Conservation (phyloP, 2,888 invertebrate genomes). For the Xanthostigma xanthostigma region DNA sequence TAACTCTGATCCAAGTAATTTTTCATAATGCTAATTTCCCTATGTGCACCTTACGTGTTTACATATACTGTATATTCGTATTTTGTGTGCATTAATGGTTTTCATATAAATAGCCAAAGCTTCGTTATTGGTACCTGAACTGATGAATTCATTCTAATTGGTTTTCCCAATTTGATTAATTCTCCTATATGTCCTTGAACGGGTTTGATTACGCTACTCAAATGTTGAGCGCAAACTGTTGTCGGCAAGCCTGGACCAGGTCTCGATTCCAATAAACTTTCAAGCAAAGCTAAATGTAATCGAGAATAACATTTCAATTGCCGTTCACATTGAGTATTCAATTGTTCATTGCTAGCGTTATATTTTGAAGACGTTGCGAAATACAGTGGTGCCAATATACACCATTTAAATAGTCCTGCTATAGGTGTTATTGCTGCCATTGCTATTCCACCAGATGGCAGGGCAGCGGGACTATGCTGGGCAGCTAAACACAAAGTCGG, state of each 20-base stretch:
- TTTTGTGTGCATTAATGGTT: too few relatives aligned
- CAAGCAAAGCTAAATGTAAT: slow-evolving; percentile 50
- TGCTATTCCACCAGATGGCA: slow-evolving; percentile 66
- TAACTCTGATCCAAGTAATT: too few relatives aligned
- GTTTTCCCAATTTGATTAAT: not conserved
- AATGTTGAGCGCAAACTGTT: slow-evolving; percentile 46
- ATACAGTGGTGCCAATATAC: slow-evolving; percentile 50
- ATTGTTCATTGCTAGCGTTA: slow-evolving; percentile 13
- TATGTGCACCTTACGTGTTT: too few relatives aligned
- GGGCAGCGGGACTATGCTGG: slow-evolving; percentile 42
- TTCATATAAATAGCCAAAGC: not conserved
- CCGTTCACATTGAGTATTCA: slow-evolving; percentile 11
- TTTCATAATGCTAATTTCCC: too few relatives aligned
- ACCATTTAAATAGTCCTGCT: slow-evolving; percentile 67
- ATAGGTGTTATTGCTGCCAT: slow-evolving; percentile 73
- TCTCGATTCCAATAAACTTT: slow-evolving; percentile 42
- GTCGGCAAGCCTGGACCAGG: slow-evolving; percentile 35
- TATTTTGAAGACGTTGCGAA: slow-evolving; percentile 15
- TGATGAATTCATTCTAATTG: not conserved
- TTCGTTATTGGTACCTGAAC: too few relatives aligned
- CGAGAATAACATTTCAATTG: slow-evolving; percentile 39
- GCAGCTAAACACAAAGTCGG: slow-evolving; percentile 53
- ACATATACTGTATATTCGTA: too few relatives aligned
- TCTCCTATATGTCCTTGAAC: slow-evolving; percentile 24
- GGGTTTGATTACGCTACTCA: slow-evolving; percentile 33